Evolutionary conservation across 2,797 vertebrate genomes (phyloP).

Genomic region (Ctenochaetus hawaiiensis): DNA sequence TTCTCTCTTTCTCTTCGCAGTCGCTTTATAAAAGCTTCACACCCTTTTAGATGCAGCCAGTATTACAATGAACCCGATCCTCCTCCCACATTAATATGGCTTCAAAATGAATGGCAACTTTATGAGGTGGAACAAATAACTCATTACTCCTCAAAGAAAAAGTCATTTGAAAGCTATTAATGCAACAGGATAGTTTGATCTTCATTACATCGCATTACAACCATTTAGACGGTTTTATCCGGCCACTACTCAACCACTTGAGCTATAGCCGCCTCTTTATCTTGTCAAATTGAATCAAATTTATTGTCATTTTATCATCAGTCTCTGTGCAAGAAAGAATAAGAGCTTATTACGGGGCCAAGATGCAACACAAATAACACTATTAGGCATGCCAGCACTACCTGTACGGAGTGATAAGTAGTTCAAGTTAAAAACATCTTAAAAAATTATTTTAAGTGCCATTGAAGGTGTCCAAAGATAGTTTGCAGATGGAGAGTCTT

Average conservation of each 20-base stretch:
- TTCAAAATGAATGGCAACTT: conserved; percentile 1
- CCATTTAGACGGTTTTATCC: not conserved
- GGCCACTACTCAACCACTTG: not conserved
- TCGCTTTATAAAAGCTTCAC: conserved; percentile 5
- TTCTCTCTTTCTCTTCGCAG: conserved; percentile 2
- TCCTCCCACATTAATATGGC: conserved; percentile 1
- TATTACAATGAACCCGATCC: conserved; percentile 28
- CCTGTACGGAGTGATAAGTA: no score
- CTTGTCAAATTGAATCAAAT: no score
- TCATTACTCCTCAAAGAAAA: not conserved
- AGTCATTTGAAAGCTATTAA: not conserved
- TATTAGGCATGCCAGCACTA: no score
- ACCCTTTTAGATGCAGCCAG: conserved; percentile 18
- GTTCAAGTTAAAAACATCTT: no score
- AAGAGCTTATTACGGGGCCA: no score
- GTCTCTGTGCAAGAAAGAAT: no score
- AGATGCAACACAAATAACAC: no score
- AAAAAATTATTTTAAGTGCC: no score
- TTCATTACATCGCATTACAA: conserved; percentile 1
- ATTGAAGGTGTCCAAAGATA: no score
- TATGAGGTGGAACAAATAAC: conserved; percentile 4
- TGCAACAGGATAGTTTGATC: not conserved
- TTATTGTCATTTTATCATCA: no score
- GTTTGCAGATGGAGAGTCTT: no score
- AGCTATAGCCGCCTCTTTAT: not conserved